Percentiles rank a stretch among this genome's conserved stretches.
Conservation (phyloP, 2,797 vertebrate species). For the Acrossocheilus wenchowensis region DNA sequence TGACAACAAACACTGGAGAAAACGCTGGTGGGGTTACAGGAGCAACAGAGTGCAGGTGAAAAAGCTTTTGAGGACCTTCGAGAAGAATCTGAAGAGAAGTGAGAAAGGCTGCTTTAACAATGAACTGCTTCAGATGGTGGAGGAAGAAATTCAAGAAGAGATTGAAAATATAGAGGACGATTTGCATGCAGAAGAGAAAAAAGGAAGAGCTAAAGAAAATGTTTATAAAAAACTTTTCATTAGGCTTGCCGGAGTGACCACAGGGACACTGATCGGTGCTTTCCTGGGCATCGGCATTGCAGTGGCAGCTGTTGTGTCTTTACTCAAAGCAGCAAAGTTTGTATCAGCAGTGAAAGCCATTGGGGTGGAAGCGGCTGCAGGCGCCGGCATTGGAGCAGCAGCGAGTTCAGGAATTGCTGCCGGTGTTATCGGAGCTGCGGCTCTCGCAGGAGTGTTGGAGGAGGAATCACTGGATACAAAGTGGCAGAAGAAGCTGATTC, state of each 20-base stretch:
- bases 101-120: conserved; percentile 20
- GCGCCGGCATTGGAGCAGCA: neutral
- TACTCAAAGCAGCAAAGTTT: conserved; percentile 18
- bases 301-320: neutral
- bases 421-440: rapidly evolving
- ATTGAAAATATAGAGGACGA: neutral
- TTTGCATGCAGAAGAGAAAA: neutral
- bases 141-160: neutral
- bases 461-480: conserved; percentile 9
- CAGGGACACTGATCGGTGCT: neutral
- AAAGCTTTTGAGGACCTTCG: conserved; percentile 36
- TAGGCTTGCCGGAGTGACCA: neutral
- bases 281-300: neutral
- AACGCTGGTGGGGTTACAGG: neutral
- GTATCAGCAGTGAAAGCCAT: neutral
- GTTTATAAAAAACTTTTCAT: neutral
- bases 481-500: conserved; percentile 3
- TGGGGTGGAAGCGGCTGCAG: neutral
- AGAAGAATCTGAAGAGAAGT: conserved; percentile 9
- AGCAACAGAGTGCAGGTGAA: conserved; percentile 45
- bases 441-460: neutral
- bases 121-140: conserved; percentile 15
- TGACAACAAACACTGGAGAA: conserved; percentile 40
- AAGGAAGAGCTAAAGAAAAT: neutral
- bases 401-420: rapidly evolving